phyloP scores from a whole-genome alignment of 2,797 vertebrate species.

The Tachyglossus aculeatus region DNA sequence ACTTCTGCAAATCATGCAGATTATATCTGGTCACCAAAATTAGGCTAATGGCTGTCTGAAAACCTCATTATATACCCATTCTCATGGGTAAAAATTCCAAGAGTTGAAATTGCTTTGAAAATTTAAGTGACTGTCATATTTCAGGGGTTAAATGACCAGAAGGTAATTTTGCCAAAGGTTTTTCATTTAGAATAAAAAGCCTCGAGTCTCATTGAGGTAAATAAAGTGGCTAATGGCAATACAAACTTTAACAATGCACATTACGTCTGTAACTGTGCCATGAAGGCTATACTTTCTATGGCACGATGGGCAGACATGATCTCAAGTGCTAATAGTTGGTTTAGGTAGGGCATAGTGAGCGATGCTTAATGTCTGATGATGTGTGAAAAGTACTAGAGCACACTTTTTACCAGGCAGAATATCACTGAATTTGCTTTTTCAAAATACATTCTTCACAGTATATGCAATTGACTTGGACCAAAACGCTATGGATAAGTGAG shows the following conservation, averaged over 20 bases:
- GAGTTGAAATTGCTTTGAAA: neutral
- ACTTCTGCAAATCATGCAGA: too few species aligned
- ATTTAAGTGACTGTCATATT: neutral
- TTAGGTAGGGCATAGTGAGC: constrained; percentile 16
- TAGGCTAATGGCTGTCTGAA: too few species aligned
- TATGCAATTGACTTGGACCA: neutral
- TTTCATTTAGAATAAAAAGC: neutral
- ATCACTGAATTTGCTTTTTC: constrained; percentile 21
- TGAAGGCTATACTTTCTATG: neutral
- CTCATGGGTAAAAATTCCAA: neutral
- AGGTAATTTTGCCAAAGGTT: neutral
- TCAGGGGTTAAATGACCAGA: neutral
- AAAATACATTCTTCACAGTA: neutral
- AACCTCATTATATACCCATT: too few species aligned
- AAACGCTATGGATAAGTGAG: neutral
- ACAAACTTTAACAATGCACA: constrained; percentile 13
- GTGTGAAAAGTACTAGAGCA: constrained; percentile 27
- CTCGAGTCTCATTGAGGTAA: neutral
- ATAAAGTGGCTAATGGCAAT: neutral
- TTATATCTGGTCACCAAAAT: too few species aligned
- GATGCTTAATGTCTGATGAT: constrained; percentile 18
- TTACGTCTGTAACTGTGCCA: neutral
- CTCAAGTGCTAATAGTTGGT: constrained; percentile 32
- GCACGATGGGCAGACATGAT: constrained; percentile 12
- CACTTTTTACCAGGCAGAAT: constrained; percentile 12